Evolutionary conservation across 2,113 vertebrate species (phyloP).

Genomic region (Acanthochromis polyacanthus): DNA sequence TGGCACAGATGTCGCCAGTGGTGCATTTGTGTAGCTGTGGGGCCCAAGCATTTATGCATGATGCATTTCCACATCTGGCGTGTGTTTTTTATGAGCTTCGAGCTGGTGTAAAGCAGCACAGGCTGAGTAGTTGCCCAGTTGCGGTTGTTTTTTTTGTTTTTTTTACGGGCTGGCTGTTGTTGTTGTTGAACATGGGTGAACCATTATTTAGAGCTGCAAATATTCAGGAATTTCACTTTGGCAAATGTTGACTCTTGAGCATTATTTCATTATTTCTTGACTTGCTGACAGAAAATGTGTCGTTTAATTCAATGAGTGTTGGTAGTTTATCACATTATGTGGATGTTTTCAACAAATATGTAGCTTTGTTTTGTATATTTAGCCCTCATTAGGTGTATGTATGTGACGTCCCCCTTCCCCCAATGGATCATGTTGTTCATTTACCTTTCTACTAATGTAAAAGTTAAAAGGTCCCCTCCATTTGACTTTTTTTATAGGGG

Average conservation of each 20-base stretch:
- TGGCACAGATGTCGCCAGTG: conserved; percentile 16
- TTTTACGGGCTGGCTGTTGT: conserved; percentile 41
- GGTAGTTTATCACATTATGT: neutral
- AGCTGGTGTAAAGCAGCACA: conserved; percentile 35
- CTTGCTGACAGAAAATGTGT: conserved; percentile 1
- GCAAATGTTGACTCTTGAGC: neutral
- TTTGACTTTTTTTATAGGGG: conserved; percentile 74
- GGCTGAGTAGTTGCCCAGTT: conserved; percentile 26
- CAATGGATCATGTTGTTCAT: conserved; percentile 9
- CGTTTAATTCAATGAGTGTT: neutral
- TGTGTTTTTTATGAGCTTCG: conserved; percentile 35
- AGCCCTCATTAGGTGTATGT: neutral
- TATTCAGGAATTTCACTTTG: conserved; percentile 7
- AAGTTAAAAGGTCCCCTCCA: conserved; percentile 57
- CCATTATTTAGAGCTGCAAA: conserved; percentile 27
- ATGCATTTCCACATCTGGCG: conserved; percentile 43
- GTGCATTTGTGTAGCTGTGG: conserved; percentile 17
- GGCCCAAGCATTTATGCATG: conserved; percentile 17
- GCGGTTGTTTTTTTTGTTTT: conserved; percentile 33
- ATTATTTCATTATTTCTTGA: neutral
- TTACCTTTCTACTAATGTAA: conserved; percentile 9
- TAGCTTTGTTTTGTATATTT: neutral
- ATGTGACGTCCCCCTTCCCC: neutral
- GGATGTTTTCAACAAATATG: neutral
- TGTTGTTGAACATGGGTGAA: conserved; percentile 3